Evolutionary conservation across 1,140 invertebrate species (phyloP).

Genomic region (Diprion similis): DNA sequence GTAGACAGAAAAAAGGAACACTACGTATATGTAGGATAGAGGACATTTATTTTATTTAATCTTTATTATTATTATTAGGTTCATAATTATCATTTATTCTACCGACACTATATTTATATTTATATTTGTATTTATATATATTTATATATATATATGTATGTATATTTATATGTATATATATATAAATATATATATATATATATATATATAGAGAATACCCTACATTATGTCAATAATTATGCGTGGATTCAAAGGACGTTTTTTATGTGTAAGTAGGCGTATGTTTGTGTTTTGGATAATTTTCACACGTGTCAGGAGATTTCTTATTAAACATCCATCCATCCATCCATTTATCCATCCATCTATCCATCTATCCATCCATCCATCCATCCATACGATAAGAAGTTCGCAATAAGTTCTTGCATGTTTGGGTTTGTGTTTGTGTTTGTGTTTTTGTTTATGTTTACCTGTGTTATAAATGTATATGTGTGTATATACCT

Average conservation of each 20-base stretch:
- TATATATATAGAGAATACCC: conserved; percentile 28
- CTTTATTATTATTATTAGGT: conserved; percentile 39
- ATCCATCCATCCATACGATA: too few species aligned
- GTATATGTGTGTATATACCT: neutral
- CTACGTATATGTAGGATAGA: conserved; percentile 51
- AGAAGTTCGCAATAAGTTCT: too few species aligned
- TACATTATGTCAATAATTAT: conserved; percentile 63
- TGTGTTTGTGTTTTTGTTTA: too few species aligned
- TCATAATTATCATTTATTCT: conserved; percentile 57
- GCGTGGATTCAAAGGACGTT: conserved; percentile 57
- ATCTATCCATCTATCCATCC: too few species aligned
- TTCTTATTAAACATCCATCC: too few species aligned
- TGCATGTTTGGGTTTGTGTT: too few species aligned
- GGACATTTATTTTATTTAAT: conserved; percentile 58
- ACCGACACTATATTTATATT: conserved; percentile 58
- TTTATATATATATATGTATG: conserved; percentile 1
- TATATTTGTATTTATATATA: conserved; percentile 38
- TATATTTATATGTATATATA: conserved; percentile 18
- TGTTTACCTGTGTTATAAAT: neutral
- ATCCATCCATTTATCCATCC: too few species aligned
- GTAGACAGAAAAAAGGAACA: conserved; percentile 17
- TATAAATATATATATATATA: conserved; percentile 35
- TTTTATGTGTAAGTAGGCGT: neutral
- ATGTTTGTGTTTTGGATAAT: neutral
- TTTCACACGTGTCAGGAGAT: neutral